Percentiles rank a stretch among this genome's conserved stretches.
phyloP scores from a whole-genome alignment of 2,797 vertebrate genomes.

The Sebastiscus tertius region DNA sequence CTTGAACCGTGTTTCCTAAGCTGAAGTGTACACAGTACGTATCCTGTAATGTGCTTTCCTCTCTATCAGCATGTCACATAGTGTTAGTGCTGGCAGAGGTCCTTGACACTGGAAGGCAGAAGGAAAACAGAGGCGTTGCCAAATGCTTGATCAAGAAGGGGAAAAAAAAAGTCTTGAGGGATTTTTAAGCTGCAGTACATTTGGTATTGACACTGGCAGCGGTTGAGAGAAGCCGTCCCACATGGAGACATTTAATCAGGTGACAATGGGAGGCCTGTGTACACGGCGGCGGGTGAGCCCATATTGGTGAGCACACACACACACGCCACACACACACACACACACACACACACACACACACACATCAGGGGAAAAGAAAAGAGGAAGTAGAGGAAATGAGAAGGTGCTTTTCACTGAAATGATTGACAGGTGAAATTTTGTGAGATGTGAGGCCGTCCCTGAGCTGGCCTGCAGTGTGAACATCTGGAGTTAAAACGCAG shows the following conservation, averaged over 20 bases:
- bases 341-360: constrained; percentile 10
- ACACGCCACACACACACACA: constrained; percentile 9
- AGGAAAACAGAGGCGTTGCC: constrained; percentile 43
- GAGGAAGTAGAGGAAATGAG: constrained; percentile 60
- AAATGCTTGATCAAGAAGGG: constrained; percentile 18
- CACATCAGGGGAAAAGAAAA: constrained; percentile 5
- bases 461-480: constrained; percentile 29
- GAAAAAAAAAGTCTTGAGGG: neutral
- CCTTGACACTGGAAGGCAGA: constrained; percentile 11
- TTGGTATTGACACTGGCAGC: constrained; percentile 44
- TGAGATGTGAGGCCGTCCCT: constrained; percentile 10
- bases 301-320: neutral
- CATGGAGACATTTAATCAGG: constrained; percentile 36
- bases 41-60: constrained; percentile 2
- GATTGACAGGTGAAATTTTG: constrained; percentile 57
- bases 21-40: neutral
- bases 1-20: neutral
- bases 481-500: constrained; percentile 61
- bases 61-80: neutral
- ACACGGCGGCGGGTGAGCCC: constrained; percentile 4
- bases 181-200: neutral
- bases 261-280: constrained; percentile 52
- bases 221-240: constrained; percentile 22
- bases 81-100: neutral
- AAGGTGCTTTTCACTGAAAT: constrained; percentile 27